Base-by-base conservation (phyloP, 1,140 invertebrate species). In the Rhagoletis zephyria region DNA sequence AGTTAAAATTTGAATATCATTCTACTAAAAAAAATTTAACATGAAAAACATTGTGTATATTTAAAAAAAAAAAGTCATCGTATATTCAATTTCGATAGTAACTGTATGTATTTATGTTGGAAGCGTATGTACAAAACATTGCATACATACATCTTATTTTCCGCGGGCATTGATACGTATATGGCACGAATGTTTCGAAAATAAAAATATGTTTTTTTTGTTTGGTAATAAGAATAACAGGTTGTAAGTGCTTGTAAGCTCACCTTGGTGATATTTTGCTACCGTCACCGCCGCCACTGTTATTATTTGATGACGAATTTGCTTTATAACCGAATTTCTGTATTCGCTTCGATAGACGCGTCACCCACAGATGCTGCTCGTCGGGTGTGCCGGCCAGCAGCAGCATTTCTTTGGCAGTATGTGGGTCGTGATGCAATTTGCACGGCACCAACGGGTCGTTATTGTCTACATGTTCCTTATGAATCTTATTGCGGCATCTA, bases 401-500 rank as follows among this genome's bases (percentile, higher is more conserved):
- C 70, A 99, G 94, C 90, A 99, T 94, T 93, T 99, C 98, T 92
- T 98, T 97, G 88, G 98, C 98, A 89, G 96, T 97, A 89, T 96
- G 97, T 74, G 97, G 97, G 94, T 99, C 98, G 90, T 97, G 97
- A 92, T 98, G 97, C 67, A 99, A 95, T 94, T 98, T 98, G 93
- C 97, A 98, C 56, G 97, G 97, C 85, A 97, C 97, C 91, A 98
- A 95, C 51, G 95, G 94, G 91, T 96, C 95, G 92, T 97, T 96
- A 92, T 97, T 97, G 90, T 95, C 94, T 91, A 98, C 95, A 95
- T 99, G 98, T 92, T 99, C 98, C 93, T 97, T 97, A 93, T 99
- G 98, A 89, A 99, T 96, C 94, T 99, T 99, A 90, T 98, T 97
- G 91, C 97, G 96, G 94, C 98, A 99, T 89, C 97, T 98, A 65